These are phyloP conservation scores for Melipona quadrifasciata DNA, from an alignment of 1,140 invertebrate species.

Conservation along the genomic window DNA sequence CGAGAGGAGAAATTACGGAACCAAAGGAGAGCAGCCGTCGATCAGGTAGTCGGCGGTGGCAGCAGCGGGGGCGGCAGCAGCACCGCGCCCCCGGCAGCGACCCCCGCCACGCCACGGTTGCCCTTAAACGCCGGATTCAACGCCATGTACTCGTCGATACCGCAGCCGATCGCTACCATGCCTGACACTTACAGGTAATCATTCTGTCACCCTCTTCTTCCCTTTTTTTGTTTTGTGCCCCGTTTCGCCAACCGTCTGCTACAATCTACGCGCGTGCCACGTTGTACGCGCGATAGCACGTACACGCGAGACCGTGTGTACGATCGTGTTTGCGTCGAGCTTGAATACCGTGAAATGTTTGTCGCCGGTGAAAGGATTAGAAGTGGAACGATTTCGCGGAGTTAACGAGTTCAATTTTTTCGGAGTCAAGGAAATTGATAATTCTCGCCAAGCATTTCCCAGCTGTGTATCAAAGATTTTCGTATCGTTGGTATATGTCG, in stretches of 20 bases:
- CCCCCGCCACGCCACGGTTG: constrained; percentile 85
- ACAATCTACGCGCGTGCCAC: background rate
- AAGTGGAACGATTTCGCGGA: background rate
- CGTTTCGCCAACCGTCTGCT: background rate
- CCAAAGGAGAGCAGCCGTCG: constrained; percentile 88
- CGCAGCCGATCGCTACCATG: constrained; percentile 96
- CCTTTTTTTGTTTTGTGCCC: background rate
- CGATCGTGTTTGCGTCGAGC: background rate
- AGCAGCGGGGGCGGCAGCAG: constrained; percentile 81
- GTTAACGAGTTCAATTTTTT: background rate
- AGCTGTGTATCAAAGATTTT: too few species aligned
- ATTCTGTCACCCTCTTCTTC: constrained; percentile 32
- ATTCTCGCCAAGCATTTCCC: background rate
- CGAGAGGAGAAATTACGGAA: constrained; percentile 98
- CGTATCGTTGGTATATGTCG: too few species aligned
- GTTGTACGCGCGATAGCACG: background rate
- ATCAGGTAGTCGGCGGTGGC: constrained; percentile 80
- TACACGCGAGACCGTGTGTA: background rate
- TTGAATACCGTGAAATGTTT: background rate
- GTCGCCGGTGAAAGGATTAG: background rate
- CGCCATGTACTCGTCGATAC: constrained; percentile 97
- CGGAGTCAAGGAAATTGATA: background rate
- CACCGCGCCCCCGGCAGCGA: constrained; percentile 84
- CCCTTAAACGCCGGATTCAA: constrained; percentile 95
- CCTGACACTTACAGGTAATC: constrained; percentile 95